Evolutionary conservation across 2,797 vertebrate genomes (phyloP), one percentile per base, ranked within the genome.

Genomic region (Myotis planiceps): DNA sequence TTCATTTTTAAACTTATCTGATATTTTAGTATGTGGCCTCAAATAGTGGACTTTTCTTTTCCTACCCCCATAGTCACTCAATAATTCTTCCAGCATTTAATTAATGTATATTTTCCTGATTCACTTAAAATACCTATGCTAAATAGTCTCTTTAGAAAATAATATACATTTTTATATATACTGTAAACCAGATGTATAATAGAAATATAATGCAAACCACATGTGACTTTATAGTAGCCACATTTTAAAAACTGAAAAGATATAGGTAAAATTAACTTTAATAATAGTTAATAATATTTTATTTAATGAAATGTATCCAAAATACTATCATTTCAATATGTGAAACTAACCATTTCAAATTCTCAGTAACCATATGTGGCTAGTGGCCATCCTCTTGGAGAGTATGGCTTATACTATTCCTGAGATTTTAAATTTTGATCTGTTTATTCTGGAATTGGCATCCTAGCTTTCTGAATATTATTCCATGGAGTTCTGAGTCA

Each of bases 131-230:
- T 75, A n/a, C 16, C 63, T 74, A 42, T 80, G 65, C 53, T 82
- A 95, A 92, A 51, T 86, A 45, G 88, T 81, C 60, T 79, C 88
- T 92, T 96, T 89, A n/a, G 78, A 95, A 94, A 94, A 94, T 75
- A 65, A 49, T 58, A 47, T 58, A 34, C 25, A 49, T 63, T 95
- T 94, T 86, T 78, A 51, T 37, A 39, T 81, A 58, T 75, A 68
- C 4, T 76, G 42, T 89, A 78, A 34, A 80, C 45, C 14, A 79
- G 51, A 55, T 86, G 2, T 66, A 2, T 86, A 63, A 76, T 69
- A 83, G 45, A 93, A 93, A 88, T 74, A 51, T 7, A 88, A 63
- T 58, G 5, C 3, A 78, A 79, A 19, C 34, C 74, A 49, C 29
- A 29, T 86, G 49, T 18, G 2, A 79, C 91, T 88, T 95, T 94